Evolutionary conservation across 2,113 vertebrate genomes (phyloP).

Genomic region (Cyprinodon tularosa): DNA sequence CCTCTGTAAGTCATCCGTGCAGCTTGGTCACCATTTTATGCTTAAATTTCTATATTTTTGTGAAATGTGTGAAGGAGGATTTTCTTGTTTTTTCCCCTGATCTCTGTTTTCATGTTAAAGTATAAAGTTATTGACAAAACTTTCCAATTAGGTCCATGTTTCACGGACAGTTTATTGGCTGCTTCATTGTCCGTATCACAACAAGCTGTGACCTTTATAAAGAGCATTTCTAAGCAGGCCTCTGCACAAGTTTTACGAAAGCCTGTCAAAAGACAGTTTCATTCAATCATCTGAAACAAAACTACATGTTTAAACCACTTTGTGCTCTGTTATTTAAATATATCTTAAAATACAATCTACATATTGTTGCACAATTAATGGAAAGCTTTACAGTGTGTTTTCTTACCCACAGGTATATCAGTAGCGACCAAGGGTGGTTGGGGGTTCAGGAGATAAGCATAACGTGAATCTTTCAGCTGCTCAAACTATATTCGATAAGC

Average conservation of each 20-base stretch:
- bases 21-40: neutral
- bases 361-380: neutral
- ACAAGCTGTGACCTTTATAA: conserved; percentile 83
- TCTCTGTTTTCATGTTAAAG: conserved; percentile 13
- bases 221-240: conserved; percentile 47
- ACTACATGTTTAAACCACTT: neutral
- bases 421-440: neutral
- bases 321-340: neutral
- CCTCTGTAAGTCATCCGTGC: neutral
- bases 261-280: conserved; percentile 15
- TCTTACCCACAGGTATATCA: neutral
- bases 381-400: neutral
- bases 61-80: neutral
- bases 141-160: conserved; percentile 66
- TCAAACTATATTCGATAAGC: conserved; percentile 56
- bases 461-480: conserved; percentile 61
- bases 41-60: neutral
- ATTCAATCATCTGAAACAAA: conserved; percentile 8
- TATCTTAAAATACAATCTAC: neutral
- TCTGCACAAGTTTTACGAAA: conserved; percentile 20
- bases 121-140: conserved; percentile 41
- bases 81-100: conserved; percentile 6
- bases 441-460: conserved; percentile 38
- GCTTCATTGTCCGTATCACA: conserved; percentile 73
- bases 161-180: conserved; percentile 79